These are phyloP conservation scores for Spicauda simplicius DNA, from an alignment of 2,888 invertebrate genomes.

Conservation along the genomic window DNA sequence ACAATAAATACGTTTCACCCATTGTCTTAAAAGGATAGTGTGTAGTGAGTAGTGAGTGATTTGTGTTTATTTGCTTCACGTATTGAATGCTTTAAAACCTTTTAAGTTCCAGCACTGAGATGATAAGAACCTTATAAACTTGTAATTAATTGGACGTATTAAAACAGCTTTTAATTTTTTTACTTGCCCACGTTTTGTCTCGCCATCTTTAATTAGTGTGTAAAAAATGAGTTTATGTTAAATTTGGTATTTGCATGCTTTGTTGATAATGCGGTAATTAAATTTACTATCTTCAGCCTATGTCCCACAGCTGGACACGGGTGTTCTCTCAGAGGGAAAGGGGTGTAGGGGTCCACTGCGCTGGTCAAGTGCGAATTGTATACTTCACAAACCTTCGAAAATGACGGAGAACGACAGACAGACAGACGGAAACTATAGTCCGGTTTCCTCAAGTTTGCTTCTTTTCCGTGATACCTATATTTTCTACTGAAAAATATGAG, in stretches of 20 bases:
- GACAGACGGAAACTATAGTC: too few species aligned
- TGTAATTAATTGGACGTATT: constrained; percentile 76
- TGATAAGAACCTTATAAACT: constrained; percentile 73
- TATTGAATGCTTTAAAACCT: constrained; percentile 80
- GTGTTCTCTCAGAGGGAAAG: too few species aligned
- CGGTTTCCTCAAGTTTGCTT: too few species aligned
- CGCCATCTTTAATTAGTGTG: constrained; percentile 33
- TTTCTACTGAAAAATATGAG: too few species aligned
- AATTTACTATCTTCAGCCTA: not conserved
- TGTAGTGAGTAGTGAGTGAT: constrained; percentile 56
- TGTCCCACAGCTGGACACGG: too few species aligned
- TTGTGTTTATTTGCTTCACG: constrained; percentile 65
- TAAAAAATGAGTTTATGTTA: constrained; percentile 29
- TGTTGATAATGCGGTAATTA: constrained; percentile 8
- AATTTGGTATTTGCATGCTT: constrained; percentile 28
- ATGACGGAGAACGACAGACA: too few species aligned
- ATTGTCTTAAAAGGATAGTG: constrained; percentile 28
- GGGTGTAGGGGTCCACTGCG: too few species aligned
- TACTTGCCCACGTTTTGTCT: constrained; percentile 19
- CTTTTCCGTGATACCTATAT: too few species aligned
- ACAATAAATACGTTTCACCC: constrained; percentile 15
- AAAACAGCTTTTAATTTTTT: constrained; percentile 52
- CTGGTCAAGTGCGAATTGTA: too few species aligned
- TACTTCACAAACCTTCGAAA: too few species aligned
- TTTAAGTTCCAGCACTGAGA: constrained; percentile 64